A percentile compares a stretch with the other conserved stretches of the same genome.
phyloP scores from a whole-genome alignment of 1,140 invertebrate genomes.

The Sinella curviseta region DNA sequence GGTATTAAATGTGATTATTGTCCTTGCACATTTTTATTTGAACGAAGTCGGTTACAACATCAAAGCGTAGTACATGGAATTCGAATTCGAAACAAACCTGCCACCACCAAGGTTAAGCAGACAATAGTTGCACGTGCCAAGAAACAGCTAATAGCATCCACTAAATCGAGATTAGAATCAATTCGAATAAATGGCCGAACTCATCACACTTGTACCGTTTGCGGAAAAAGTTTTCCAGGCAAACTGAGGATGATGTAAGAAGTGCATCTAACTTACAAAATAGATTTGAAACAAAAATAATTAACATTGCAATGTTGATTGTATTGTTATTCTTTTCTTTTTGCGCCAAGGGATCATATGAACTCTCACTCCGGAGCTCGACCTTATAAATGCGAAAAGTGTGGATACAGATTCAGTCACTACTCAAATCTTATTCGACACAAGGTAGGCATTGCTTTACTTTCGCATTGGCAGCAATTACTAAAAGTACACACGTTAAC shows the following conservation, averaged over 20 bases:
- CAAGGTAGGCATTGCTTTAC: background rate
- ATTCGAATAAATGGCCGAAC: background rate
- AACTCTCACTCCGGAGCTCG: background rate
- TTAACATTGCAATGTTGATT: too few species aligned
- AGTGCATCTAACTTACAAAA: background rate
- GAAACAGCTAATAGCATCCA: background rate
- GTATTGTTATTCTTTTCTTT: slow-evolving; percentile 14
- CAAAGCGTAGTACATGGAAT: background rate
- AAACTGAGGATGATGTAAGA: background rate
- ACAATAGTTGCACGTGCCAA: background rate
- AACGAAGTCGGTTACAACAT: background rate
- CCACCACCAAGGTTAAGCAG: background rate
- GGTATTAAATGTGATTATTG: background rate
- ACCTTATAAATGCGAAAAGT: background rate
- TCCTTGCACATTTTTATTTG: background rate
- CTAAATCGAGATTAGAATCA: background rate
- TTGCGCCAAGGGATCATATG: slow-evolving; percentile 20
- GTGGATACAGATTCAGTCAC: background rate
- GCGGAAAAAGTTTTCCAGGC: too few species aligned
- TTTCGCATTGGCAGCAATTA: background rate
- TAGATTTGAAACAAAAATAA: background rate
- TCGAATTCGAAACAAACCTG: background rate
- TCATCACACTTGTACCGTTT: background rate
- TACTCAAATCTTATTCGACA: background rate
- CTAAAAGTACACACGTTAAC: too few species aligned